phyloP scores from a whole-genome alignment of 2,113 vertebrate species.

The Mohoua ochrocephala region DNA sequence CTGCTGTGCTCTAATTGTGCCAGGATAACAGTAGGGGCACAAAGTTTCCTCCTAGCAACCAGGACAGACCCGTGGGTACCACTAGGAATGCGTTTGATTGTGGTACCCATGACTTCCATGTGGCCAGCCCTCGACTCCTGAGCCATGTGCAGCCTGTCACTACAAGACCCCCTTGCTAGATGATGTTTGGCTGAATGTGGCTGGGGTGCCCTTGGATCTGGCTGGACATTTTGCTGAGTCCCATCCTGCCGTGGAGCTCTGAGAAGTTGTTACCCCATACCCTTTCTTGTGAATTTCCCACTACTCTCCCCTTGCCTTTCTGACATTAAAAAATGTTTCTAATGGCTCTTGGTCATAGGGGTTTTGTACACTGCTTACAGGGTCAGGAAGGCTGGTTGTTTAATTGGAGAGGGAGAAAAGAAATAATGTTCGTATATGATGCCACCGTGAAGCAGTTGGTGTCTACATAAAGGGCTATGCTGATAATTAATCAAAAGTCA shows the following conservation, averaged over 20 bases:
- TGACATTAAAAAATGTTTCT: not conserved
- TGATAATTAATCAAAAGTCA: not conserved
- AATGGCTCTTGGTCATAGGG: not conserved
- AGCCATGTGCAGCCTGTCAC: not conserved
- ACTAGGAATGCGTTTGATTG: accelerated
- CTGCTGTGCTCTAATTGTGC: not conserved
- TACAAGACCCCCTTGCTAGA: not conserved
- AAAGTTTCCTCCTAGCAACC: not conserved
- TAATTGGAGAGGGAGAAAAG: not conserved
- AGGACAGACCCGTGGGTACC: not conserved
- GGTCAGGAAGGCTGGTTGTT: not conserved
- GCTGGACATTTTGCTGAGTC: not conserved
- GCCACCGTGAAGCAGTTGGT: not conserved
- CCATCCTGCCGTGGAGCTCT: not conserved
- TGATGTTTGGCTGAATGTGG: not conserved
- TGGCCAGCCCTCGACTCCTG: not conserved
- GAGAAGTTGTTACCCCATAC: not conserved
- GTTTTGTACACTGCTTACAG: not conserved
- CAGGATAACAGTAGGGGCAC: not conserved
- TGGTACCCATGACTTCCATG: accelerated
- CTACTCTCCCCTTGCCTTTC: not conserved
- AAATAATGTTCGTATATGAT: not conserved
- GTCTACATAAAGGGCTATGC: not conserved
- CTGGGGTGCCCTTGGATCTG: not conserved
- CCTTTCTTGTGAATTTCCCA: not conserved